Conservation (phyloP, 2,888 invertebrate species). For the Arenicola marina region DNA sequence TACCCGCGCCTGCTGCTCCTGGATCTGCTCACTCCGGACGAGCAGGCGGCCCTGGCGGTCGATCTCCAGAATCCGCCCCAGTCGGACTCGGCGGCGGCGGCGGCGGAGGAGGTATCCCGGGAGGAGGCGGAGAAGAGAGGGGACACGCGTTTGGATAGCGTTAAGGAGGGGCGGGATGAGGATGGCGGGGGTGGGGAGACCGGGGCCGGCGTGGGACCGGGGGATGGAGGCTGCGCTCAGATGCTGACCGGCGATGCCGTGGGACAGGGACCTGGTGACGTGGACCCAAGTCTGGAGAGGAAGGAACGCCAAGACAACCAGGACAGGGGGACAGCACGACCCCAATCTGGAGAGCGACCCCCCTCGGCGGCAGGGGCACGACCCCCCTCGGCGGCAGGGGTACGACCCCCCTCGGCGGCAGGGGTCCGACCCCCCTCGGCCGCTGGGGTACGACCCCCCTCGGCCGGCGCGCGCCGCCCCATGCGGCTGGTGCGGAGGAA, state of each 20-base stretch:
- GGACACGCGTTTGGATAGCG: neutral
- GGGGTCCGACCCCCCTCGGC: neutral
- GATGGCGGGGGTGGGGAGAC: neutral
- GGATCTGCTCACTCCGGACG: slow-evolving; percentile 37
- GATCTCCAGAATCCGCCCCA: neutral
- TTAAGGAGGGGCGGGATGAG: neutral
- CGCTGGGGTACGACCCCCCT: neutral
- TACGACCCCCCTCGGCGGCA: neutral
- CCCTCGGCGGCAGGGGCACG: neutral
- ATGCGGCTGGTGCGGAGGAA: neutral
- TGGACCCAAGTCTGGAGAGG: too few relatives aligned
- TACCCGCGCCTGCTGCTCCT: slow-evolving; percentile 48
- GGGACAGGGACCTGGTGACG: neutral
- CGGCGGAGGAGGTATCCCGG: neutral
- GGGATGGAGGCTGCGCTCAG: neutral
- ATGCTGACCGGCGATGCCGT: neutral
- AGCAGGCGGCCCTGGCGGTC: slow-evolving; percentile 8
- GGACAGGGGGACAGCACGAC: neutral
- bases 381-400: neutral
- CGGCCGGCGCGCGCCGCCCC: neutral
- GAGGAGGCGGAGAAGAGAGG: neutral
- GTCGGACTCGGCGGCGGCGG: neutral
- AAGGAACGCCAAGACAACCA: neutral
- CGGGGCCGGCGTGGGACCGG: neutral
- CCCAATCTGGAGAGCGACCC: neutral